Evolutionary conservation across 2,113 vertebrate genomes (phyloP), one percentile per base, ranked within the genome.

Genomic region (Sula dactylatra): DNA sequence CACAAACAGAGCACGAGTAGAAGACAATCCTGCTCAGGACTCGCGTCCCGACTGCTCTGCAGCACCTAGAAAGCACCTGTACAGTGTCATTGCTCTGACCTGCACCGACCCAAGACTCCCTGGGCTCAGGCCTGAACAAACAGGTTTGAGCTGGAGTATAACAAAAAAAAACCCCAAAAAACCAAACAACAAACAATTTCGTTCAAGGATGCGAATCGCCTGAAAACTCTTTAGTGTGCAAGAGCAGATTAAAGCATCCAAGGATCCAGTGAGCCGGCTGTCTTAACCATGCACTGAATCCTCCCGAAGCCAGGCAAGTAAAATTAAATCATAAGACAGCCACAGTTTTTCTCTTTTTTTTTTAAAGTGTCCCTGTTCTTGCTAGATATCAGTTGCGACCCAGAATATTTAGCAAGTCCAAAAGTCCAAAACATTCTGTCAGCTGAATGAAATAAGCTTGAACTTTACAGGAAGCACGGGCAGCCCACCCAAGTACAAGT

Each of bases 11-110:
- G 24, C 36, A 40, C 1, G 5, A 36, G 16, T 0, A 71, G 82
- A 65, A 82, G 50, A n/a, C 7, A 76, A 38, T 25, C 24, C 49
- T 56, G 58, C 64, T 66, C 54, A 40, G 72, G 44, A 52, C 6
- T 52, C 3, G 1, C 24, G 40, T 67, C 38, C 56, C 3, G 1
- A 4, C n/a, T 54, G 47, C 29, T 67, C 50, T 50, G 82, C 0
- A 79, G 44, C 56, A 58, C 21, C 70, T 9, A 3, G 13, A 54
- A 92, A 76, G 15, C 29, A 61, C 13, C 44, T 27, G 17, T 34
- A 73, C 27, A 31, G 40, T 36, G n/a, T 18, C 45, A 7, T 32
- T 52, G 29, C 59, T 21, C 22, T 36, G 49, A 61, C 24, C 34
- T 65, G 44, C 67, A 36, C 16, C 34, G n/a, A 65, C 66, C 9